Percentiles rank a stretch among this genome's conserved stretches.
phyloP scores from a whole-genome alignment of 2,888 invertebrate species.

The Tetragonisca angustula region DNA sequence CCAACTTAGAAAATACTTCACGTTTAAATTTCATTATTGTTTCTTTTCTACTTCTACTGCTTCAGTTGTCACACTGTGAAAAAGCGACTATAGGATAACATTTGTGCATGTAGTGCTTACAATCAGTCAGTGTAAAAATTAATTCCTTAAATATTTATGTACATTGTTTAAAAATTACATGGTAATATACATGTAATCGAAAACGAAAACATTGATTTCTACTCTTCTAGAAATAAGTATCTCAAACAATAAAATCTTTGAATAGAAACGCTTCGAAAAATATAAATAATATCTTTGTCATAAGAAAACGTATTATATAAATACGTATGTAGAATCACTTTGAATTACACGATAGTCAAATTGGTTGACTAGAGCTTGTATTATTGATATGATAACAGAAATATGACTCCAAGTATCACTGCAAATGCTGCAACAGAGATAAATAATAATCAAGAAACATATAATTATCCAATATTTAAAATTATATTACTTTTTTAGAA shows the following conservation, averaged over 20 bases:
- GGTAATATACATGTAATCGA: constrained; percentile 7
- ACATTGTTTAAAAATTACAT: constrained; percentile 19
- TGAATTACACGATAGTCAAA: constrained; percentile 15
- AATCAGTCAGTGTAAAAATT: constrained; percentile 30
- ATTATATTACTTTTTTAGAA: background rate
- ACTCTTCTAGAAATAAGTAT: background rate
- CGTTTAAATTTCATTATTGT: background rate
- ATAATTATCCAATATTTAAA: background rate
- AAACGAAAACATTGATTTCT: constrained; percentile 21
- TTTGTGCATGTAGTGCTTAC: background rate
- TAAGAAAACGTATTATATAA: constrained; percentile 14
- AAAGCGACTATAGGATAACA: background rate
- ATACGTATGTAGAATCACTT: constrained; percentile 20
- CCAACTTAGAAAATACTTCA: constrained; percentile 5
- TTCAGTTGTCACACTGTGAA: background rate
- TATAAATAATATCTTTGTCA: constrained; percentile 23
- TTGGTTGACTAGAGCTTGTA: constrained; percentile 47
- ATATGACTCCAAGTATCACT: constrained; percentile 12
- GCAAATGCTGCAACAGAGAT: constrained; percentile 40
- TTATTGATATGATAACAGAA: constrained; percentile 20
- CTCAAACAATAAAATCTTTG: constrained; percentile 16
- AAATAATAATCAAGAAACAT: background rate
- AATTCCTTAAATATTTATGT: constrained; percentile 5
- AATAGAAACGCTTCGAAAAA: constrained; percentile 5
- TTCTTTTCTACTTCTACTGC: constrained; percentile 16